phyloP scores from a whole-genome alignment of 2,888 invertebrate genomes.

The Pterostichus madidus region DNA sequence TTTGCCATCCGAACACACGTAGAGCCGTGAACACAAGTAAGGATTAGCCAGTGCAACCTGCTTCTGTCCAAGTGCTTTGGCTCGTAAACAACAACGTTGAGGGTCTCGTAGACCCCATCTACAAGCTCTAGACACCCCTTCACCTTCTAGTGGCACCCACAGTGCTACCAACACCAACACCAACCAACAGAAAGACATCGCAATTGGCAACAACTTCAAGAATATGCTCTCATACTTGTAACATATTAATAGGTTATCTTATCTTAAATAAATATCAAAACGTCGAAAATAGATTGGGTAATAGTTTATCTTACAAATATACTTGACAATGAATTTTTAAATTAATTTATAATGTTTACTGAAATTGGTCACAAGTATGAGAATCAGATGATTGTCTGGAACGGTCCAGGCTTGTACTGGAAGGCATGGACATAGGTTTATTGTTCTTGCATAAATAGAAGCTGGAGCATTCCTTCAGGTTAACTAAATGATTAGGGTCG shows the following conservation, averaged over 20 bases:
- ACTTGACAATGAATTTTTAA: constrained; percentile 18
- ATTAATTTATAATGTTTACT: neutral
- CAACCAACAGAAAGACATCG: neutral
- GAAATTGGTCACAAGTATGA: neutral
- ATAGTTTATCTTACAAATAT: constrained; percentile 3
- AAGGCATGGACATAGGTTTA: constrained; percentile 41
- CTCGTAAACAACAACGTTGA: neutral
- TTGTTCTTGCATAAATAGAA: constrained; percentile 46
- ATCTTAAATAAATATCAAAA: neutral
- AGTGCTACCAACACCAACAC: neutral
- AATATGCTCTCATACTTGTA: neutral
- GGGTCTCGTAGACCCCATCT: constrained; percentile 2
- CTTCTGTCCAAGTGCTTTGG: neutral
- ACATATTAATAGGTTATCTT: neutral
- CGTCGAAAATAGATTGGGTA: constrained; percentile 5
- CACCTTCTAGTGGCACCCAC: neutral
- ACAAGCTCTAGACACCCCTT: constrained; percentile 4
- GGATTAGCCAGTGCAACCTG: constrained; percentile 30
- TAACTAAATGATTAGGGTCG: constrained; percentile 44
- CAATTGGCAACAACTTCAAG: neutral
- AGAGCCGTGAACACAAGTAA: constrained; percentile 5
- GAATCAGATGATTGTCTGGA: neutral
- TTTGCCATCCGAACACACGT: constrained; percentile 18
- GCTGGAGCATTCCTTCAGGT: constrained; percentile 47
- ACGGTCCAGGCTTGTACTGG: constrained; percentile 50